Evolutionary conservation across 2,888 invertebrate genomes (phyloP).

Genomic region (Synergus gifuensis): DNA sequence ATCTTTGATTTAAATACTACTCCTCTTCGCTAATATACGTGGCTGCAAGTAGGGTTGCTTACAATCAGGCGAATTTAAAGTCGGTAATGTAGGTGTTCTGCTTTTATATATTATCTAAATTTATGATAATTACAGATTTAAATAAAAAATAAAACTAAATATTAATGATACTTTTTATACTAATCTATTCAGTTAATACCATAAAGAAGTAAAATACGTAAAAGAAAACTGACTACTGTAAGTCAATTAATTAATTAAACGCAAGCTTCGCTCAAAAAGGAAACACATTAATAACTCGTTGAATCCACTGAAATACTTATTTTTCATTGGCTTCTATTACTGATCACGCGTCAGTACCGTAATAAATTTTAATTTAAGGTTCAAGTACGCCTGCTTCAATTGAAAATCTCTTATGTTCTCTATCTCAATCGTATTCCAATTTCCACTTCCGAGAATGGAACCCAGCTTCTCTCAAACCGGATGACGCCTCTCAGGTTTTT

Average conservation of each 20-base stretch:
- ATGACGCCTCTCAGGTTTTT: not conserved
- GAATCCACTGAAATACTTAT: not conserved
- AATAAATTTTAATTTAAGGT: not conserved
- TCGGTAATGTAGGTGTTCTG: slow-evolving; percentile 5
- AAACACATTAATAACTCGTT: not conserved
- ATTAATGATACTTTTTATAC: not conserved
- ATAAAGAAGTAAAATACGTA: not conserved
- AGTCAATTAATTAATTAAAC: not conserved
- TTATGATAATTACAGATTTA: no score
- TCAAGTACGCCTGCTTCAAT: not conserved
- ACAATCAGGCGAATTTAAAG: not conserved
- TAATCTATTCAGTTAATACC: not conserved
- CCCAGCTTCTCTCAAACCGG: not conserved
- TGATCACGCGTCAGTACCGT: not conserved
- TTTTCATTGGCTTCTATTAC: not conserved
- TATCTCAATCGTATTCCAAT: not conserved
- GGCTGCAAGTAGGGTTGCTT: not conserved
- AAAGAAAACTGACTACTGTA: not conserved
- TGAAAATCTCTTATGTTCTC: not conserved
- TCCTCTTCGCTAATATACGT: not conserved
- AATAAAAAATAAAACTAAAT: not conserved
- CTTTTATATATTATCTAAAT: no score
- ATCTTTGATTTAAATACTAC: no score
- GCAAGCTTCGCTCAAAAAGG: not conserved
- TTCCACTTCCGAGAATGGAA: not conserved